phyloP scores from a whole-genome alignment of 2,797 vertebrate species.

The Perodicticus potto region DNA sequence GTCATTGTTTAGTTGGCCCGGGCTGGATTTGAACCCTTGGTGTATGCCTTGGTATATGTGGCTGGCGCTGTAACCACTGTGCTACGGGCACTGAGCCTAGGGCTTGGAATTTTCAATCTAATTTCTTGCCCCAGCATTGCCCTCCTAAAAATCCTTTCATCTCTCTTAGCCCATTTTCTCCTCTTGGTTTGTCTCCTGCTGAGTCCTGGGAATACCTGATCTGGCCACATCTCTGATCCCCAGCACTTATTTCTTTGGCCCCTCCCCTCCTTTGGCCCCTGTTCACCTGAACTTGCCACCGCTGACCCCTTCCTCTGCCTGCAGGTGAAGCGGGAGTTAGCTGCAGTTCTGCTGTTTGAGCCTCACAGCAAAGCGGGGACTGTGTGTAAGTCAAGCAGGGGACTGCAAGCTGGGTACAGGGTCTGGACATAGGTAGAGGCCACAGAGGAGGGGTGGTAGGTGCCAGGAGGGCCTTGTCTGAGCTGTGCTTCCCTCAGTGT shows the following conservation, averaged over 20 bases:
- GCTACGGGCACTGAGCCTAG: too few relatives aligned
- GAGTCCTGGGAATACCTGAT: background rate
- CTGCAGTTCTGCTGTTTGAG: slow-evolving; percentile 96
- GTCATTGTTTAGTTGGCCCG: too few relatives aligned
- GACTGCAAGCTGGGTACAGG: background rate
- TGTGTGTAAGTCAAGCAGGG: slow-evolving; percentile 91
- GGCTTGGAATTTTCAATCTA: background rate
- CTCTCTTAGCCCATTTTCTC: background rate
- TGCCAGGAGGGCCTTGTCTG: background rate
- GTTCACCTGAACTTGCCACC: background rate
- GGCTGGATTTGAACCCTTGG: too few relatives aligned
- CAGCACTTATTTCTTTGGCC: rapidly evolving
- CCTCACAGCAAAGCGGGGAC: slow-evolving; percentile 95
- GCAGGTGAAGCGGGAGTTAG: slow-evolving; percentile 96
- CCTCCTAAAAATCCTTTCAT: background rate
- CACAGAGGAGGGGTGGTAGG: background rate
- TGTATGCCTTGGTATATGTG: too few relatives aligned
- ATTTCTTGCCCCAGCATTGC: background rate
- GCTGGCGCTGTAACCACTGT: too few relatives aligned
- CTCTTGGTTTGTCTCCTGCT: background rate
- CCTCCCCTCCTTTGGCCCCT: background rate
- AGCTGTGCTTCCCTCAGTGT: slow-evolving; percentile 89
- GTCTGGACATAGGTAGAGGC: background rate
- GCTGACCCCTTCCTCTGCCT: background rate
- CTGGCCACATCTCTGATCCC: background rate